A percentile compares a stretch with the other conserved stretches of the same genome.
Conservation (phyloP, 2,113 vertebrate species). For the Terrapene triunguis region DNA sequence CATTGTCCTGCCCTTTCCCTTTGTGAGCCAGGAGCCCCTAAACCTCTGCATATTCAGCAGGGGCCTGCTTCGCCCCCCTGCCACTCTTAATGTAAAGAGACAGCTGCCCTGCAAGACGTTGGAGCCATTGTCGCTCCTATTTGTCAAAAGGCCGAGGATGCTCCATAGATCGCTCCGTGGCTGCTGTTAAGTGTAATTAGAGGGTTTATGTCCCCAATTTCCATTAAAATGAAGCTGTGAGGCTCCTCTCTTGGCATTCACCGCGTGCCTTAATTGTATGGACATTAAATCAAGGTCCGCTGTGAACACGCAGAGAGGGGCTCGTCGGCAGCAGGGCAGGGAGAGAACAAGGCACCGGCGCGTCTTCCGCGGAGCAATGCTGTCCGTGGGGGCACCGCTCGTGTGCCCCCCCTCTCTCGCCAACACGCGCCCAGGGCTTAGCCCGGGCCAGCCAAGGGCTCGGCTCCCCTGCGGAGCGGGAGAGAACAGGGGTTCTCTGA, state of each 20-base stretch:
- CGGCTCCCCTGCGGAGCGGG: not conserved
- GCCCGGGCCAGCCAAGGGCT: not conserved
- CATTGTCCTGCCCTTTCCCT: slow-evolving; percentile 75
- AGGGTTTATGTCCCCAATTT: slow-evolving; percentile 75
- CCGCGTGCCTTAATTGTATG: slow-evolving; percentile 99
- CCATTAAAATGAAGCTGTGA: slow-evolving; percentile 80
- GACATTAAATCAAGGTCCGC: slow-evolving; percentile 99
- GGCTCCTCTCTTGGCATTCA: slow-evolving; percentile 96
- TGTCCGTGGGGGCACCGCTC: not conserved
- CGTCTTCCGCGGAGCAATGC: slow-evolving; percentile 4
- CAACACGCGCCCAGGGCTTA: not conserved
- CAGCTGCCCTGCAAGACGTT: slow-evolving; percentile 69
- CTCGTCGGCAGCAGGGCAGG: slow-evolving; percentile 58
- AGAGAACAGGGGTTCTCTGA: not conserved
- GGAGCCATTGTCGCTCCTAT: slow-evolving; percentile 75
- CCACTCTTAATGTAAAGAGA: slow-evolving; percentile 22
- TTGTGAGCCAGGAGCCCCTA: slow-evolving; percentile 71
- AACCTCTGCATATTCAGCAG: slow-evolving; percentile 64
- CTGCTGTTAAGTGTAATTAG: slow-evolving; percentile 76
- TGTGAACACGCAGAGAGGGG: slow-evolving; percentile 98
- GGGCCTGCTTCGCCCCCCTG: slow-evolving; percentile 55
- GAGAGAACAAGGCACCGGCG: not conserved
- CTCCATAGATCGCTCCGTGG: slow-evolving; percentile 52
- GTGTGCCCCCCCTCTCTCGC: not conserved
- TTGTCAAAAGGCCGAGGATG: slow-evolving; percentile 70